Percentiles rank a stretch among this genome's conserved stretches.
Conservation (phyloP, 2,113 vertebrate genomes). For the Euleptes europaea region DNA sequence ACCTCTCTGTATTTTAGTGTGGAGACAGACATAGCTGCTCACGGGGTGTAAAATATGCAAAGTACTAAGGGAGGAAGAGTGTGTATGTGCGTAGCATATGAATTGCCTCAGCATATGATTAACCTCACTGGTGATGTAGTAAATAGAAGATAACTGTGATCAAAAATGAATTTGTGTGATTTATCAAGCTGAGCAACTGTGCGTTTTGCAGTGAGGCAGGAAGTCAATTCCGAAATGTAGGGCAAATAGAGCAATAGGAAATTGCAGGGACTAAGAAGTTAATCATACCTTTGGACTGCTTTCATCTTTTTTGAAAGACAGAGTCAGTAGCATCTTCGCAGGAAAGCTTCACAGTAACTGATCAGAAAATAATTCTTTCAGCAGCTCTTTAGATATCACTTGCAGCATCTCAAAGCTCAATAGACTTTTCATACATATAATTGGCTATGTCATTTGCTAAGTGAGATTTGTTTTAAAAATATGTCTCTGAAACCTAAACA, state of each 20-base stretch:
- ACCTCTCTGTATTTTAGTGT: constrained; percentile 2
- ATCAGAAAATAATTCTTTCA: constrained; percentile 77
- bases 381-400: constrained; percentile 73
- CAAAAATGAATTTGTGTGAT: constrained; percentile 74
- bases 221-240: constrained; percentile 79
- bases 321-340: constrained; percentile 47
- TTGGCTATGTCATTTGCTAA: constrained; percentile 67
- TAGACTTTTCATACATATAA: constrained; percentile 65
- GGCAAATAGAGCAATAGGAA: constrained; percentile 73
- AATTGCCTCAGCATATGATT: constrained; percentile 71
- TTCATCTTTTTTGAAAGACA: constrained; percentile 74
- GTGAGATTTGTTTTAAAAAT: constrained; percentile 52
- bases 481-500: not conserved
- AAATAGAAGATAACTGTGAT: constrained; percentile 78
- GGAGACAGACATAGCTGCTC: constrained; percentile 26
- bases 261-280: constrained; percentile 76
- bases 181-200: constrained; percentile 76
- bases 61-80: constrained; percentile 59
- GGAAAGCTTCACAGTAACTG: constrained; percentile 66
- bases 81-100: constrained; percentile 60
- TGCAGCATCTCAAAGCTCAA: constrained; percentile 72
- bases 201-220: constrained; percentile 74
- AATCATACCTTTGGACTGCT: constrained; percentile 75
- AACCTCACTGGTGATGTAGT: constrained; percentile 70
- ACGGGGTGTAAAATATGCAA: constrained; percentile 66